Percentiles rank a stretch among this genome's conserved stretches.
Conservation (phyloP, 2,888 invertebrate species). For the Eurytoma californica region DNA sequence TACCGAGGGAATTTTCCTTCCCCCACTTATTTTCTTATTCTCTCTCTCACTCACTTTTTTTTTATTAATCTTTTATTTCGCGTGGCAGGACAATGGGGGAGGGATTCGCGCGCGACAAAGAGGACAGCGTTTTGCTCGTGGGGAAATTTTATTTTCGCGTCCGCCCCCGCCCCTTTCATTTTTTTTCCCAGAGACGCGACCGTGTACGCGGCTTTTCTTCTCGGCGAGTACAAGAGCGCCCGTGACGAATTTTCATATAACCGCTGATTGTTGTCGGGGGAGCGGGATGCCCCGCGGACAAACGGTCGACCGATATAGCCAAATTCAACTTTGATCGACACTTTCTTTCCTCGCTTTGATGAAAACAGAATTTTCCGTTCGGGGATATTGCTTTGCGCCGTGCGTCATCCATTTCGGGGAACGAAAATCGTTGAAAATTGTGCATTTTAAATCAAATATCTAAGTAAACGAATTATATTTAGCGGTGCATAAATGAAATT, state of each 20-base stretch:
- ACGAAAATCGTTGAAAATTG: too few relatives aligned
- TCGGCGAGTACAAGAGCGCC: background rate
- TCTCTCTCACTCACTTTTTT: background rate
- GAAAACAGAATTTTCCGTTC: background rate
- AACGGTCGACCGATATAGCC: background rate
- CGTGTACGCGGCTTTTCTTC: background rate
- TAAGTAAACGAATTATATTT: too few relatives aligned
- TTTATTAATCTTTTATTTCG: too few relatives aligned
- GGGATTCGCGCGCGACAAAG: too few relatives aligned
- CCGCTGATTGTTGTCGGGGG: too few relatives aligned
- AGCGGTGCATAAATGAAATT: too few relatives aligned
- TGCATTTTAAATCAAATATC: too few relatives aligned
- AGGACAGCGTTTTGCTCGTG: too few relatives aligned
- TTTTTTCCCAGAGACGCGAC: background rate
- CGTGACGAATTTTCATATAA: background rate
- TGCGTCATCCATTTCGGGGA: too few relatives aligned
- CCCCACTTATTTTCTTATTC: background rate
- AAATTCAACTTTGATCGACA: conserved; percentile 13
- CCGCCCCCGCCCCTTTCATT: background rate
- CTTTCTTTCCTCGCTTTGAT: background rate
- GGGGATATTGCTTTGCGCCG: too few relatives aligned
- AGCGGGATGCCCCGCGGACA: background rate
- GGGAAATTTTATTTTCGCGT: background rate
- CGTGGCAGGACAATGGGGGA: too few relatives aligned
- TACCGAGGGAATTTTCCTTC: too few relatives aligned